A percentile compares a stretch with the other conserved stretches of the same genome.
Evolutionary conservation across 2,113 vertebrate genomes (phyloP).

Genomic region (Vireo altiloquus): DNA sequence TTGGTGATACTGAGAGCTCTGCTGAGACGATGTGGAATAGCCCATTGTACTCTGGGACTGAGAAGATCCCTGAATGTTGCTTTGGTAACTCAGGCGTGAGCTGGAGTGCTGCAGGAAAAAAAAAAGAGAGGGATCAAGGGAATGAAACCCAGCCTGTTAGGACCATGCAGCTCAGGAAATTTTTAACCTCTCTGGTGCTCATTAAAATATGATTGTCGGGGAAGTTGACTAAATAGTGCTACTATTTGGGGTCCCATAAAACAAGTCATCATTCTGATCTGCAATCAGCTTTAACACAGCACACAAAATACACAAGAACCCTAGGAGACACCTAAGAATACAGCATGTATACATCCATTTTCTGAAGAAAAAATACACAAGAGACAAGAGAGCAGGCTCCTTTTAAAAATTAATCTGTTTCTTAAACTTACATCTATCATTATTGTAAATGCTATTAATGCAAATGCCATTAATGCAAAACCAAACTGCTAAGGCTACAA

Average conservation of each 20-base stretch:
- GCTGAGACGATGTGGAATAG: conserved; percentile 93
- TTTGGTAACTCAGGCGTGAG: conserved; percentile 97
- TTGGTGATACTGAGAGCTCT: conserved; percentile 89
- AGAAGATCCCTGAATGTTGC: conserved; percentile 92
- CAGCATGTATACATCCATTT: not conserved
- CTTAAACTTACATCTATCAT: fast-evolving
- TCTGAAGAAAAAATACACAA: not conserved
- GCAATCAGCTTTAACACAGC: not conserved
- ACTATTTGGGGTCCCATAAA: not conserved
- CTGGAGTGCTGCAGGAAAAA: conserved; percentile 84
- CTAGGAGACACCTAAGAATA: not conserved
- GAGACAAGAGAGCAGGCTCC: not conserved
- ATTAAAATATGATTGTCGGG: not conserved
- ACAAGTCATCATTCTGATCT: not conserved
- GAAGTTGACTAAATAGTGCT: not conserved
- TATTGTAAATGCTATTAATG: not conserved
- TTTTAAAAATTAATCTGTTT: not conserved
- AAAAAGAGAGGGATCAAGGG: not conserved
- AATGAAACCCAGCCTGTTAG: not conserved
- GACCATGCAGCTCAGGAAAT: not conserved
- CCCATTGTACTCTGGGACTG: conserved; percentile 95
- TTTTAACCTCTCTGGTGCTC: not conserved
- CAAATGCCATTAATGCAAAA: not conserved
- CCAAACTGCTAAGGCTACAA: not conserved
- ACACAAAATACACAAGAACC: not conserved